These are phyloP conservation scores for Oceanites oceanicus DNA, from an alignment of 2,113 vertebrate genomes.

Conservation along the genomic window DNA sequence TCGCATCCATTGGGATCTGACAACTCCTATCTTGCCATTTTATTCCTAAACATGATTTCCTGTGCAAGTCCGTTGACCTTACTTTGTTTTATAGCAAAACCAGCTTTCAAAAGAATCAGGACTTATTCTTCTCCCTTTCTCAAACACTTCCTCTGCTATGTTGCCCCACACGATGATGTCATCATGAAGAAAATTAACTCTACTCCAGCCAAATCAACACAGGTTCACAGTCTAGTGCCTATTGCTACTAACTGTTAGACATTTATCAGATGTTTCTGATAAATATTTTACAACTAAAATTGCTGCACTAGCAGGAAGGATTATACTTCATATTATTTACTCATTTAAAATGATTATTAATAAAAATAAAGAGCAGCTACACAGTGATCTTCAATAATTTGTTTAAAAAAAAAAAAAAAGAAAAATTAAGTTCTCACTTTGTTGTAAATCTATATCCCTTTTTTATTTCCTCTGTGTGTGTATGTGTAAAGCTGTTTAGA, in stretches of 20 bases:
- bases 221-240: not conserved
- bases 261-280: not conserved
- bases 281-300: not conserved
- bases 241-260: not conserved
- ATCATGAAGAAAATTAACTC: not conserved
- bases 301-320: not conserved
- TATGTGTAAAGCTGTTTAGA: not conserved
- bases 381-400: not conserved
- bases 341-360: not conserved
- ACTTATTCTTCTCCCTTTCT: not conserved
- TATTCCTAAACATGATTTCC: not conserved
- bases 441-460: not conserved
- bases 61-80: not conserved
- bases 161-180: not conserved
- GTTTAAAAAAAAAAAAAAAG: fast-evolving
- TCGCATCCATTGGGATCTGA: not conserved
- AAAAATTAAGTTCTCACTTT: not conserved
- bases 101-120: not conserved
- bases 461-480: not conserved
- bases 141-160: not conserved
- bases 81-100: not conserved
- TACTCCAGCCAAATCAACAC: not conserved
- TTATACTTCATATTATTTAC: not conserved
- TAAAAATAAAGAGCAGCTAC: not conserved
- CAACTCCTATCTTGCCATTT: not conserved